Percentiles rank a stretch among this genome's conserved stretches.
Conservation (phyloP, 2,113 vertebrate species). For the Elaphurus davidianus region DNA sequence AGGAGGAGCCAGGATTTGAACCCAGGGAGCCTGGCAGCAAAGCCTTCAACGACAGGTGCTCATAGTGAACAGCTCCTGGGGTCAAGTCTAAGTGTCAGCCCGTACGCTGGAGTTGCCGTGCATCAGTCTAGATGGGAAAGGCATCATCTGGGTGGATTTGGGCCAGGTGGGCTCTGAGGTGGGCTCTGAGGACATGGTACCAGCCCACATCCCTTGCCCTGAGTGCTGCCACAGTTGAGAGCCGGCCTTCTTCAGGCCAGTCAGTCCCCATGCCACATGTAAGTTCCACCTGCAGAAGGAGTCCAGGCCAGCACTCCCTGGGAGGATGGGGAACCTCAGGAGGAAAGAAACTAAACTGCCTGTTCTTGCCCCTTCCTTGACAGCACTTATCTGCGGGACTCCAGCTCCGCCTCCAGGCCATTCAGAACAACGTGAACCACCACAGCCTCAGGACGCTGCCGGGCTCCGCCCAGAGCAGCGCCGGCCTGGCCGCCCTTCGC, state of each 20-base stretch:
- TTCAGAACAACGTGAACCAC: slow-evolving; percentile 97
- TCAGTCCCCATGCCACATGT: neutral
- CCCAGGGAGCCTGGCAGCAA: neutral
- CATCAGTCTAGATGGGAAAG: neutral
- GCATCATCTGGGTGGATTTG: neutral
- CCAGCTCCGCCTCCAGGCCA: slow-evolving; percentile 96
- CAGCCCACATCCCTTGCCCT: accelerated
- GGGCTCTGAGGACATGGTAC: neutral
- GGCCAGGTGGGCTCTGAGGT: neutral
- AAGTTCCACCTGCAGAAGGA: neutral
- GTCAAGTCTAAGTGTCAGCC: too few relatives aligned
- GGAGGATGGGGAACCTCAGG: accelerated
- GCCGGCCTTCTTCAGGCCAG: neutral
- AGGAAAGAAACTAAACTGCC: neutral
- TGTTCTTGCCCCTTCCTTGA: slow-evolving; percentile 45
- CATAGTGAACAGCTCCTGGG: neutral
- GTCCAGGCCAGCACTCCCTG: accelerated
- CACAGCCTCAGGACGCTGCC: slow-evolving; percentile 91
- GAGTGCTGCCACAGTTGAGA: neutral
- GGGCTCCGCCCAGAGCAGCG: slow-evolving; percentile 82
- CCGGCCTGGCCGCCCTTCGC: slow-evolving; percentile 89
- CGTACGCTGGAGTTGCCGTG: accelerated
- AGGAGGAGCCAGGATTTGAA: neutral
- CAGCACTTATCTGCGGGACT: slow-evolving; percentile 97
- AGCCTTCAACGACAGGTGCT: accelerated